A percentile compares a stretch with the other conserved stretches of the same genome.
Conservation (phyloP, 2,797 vertebrate species). For the Etheostoma perlongum region DNA sequence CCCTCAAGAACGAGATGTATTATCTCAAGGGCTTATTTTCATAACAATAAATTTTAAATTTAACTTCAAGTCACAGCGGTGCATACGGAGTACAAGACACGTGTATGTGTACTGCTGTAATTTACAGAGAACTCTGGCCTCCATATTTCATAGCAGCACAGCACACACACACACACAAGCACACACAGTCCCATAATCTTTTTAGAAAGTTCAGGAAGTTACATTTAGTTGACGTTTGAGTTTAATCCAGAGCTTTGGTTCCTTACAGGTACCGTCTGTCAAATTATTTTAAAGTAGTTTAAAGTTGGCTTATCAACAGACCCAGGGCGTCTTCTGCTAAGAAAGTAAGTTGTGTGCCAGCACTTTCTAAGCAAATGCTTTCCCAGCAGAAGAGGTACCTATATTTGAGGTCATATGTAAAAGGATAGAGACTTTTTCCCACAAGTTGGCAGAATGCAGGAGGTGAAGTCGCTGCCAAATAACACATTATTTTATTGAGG, state of each 20-base stretch:
- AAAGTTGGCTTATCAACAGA: constrained; percentile 77
- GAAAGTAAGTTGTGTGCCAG: constrained; percentile 70
- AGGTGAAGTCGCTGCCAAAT: constrained; percentile 44
- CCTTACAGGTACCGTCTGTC: constrained; percentile 64
- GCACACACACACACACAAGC: constrained; percentile 4
- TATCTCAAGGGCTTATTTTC: too few relatives aligned
- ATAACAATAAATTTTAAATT: background rate
- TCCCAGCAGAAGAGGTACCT: constrained; percentile 66
- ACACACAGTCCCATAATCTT: constrained; percentile 36
- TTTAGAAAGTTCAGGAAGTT: constrained; percentile 56
- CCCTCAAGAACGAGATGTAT: too few relatives aligned
- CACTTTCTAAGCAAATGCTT: constrained; percentile 73
- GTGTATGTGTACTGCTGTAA: constrained; percentile 17
- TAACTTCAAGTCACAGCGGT: constrained; percentile 18
- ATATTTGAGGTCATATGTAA: constrained; percentile 72
- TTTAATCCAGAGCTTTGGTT: constrained; percentile 64
- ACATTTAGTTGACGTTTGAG: constrained; percentile 64
- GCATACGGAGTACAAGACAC: background rate
- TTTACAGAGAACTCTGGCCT: constrained; percentile 18
- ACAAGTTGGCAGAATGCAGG: constrained; percentile 35
- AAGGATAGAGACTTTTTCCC: constrained; percentile 59
- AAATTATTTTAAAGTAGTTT: constrained; percentile 75
- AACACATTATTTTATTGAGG: constrained; percentile 49
- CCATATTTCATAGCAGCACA: constrained; percentile 9
- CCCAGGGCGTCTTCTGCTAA: constrained; percentile 59